Evolutionary conservation across 2,797 vertebrate genomes (phyloP).

Genomic region (Schizopygopsis malacanthus): DNA sequence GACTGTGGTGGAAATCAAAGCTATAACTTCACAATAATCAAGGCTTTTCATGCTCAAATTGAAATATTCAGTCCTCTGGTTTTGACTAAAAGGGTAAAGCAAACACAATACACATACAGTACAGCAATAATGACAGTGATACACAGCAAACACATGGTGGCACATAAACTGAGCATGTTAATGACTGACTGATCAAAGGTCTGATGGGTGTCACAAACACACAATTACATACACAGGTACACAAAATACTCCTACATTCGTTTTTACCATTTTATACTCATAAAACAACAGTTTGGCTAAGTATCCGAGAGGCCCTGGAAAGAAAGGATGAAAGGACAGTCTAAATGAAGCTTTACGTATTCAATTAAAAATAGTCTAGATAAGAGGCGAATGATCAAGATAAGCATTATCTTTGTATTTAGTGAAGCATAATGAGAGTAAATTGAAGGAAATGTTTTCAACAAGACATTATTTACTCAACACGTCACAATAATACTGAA

Average conservation of each 20-base stretch:
- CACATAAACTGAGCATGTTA: slow-evolving; percentile 59
- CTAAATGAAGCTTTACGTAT: background rate
- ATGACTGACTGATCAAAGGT: slow-evolving; percentile 68
- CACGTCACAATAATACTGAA: background rate
- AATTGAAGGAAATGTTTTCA: background rate
- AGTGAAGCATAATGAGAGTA: background rate
- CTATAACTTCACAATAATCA: background rate
- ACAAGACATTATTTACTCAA: background rate
- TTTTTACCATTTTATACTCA: background rate
- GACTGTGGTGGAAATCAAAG: background rate
- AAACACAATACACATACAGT: background rate
- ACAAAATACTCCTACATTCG: slow-evolving; percentile 30
- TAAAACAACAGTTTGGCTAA: background rate
- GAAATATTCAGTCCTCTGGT: background rate
- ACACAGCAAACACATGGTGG: slow-evolving; percentile 26
- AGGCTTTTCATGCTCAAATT: background rate
- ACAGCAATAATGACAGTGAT: background rate
- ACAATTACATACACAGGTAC: background rate
- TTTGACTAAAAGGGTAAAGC: background rate
- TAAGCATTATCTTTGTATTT: background rate
- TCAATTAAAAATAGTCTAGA: background rate
- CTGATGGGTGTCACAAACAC: slow-evolving; percentile 52
- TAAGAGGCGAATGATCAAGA: background rate
- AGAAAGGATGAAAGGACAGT: background rate
- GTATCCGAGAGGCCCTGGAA: background rate